Base-by-base conservation (phyloP, 2,113 vertebrate species). In the Parus major region DNA sequence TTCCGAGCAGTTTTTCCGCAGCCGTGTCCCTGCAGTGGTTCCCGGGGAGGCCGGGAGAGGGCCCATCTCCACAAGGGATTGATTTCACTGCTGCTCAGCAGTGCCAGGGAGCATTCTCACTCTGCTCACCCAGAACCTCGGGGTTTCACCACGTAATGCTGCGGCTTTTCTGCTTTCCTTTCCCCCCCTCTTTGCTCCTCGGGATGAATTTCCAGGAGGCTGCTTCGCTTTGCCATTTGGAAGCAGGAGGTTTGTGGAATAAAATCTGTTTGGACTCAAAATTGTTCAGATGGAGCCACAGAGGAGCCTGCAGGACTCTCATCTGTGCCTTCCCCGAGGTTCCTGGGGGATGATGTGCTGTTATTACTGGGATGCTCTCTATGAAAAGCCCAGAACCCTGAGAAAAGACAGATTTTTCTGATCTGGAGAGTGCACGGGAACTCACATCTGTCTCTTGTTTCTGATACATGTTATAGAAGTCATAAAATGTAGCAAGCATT, bases 31-130 rank as follows among this genome's bases (percentile, higher is more conserved):
- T 33, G 33, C 60, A 41, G 3, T 12, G 36, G 10, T 93, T 70
- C 78, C 69, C 17, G 7, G 10, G 9, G 28, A 71, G 57, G 82
- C 93, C 96, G 28, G 94, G 92, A 93, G 97, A 79, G 96, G 96
- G 97, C 95, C 90, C 49, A 73, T 75, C 73, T 94, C 92, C 85
- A 71, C 31, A 29, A 95, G 73, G 93, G 71, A 77, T 68, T 29
- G 17, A 82, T 95, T 75, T 47, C 36, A 1, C n/a, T 20, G 68
- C 82, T 12, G 33, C 70, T 83, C 36, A 31, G 33, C 42, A 4
- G 7, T 15, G 31, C 23, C 53, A 64, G 1, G 6, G 21, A 28
- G 66, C 31, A 25, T 87, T 89, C 88, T 55, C 47, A 1, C 68
- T 59, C 35, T n/a, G 49, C 65, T 90, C 79, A 1, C 33, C 72